A percentile compares a stretch with the other conserved stretches of the same genome.
phyloP scores from a whole-genome alignment of 2,888 invertebrate genomes.

The Dione vanillae region DNA sequence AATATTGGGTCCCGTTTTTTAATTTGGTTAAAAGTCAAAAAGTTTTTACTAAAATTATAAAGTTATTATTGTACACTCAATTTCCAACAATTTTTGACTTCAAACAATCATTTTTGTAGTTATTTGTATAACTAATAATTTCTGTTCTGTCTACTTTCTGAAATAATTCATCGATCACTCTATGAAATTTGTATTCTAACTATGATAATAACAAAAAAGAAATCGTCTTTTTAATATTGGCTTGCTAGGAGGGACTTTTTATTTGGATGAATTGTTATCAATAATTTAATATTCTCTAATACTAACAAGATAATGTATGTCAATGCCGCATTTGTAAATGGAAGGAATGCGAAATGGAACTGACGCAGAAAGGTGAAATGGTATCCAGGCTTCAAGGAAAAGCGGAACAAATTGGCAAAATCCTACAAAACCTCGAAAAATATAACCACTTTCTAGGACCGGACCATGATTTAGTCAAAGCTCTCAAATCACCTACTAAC shows the following conservation, averaged over 20 bases:
- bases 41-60: too few species aligned
- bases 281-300: slow-evolving; percentile 35
- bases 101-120: too few species aligned
- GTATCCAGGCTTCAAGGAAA: slow-evolving; percentile 97
- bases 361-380: slow-evolving; percentile 98
- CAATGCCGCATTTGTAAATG: slow-evolving; percentile 75
- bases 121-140: too few species aligned
- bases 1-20: slow-evolving; percentile 10
- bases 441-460: slow-evolving; percentile 89
- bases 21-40: too few species aligned
- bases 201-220: too few species aligned
- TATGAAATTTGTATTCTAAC: too few species aligned
- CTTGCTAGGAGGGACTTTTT: slow-evolving; percentile 10
- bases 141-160: too few species aligned
- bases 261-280: slow-evolving; percentile 1
- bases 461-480: slow-evolving; percentile 82
- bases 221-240: neutral
- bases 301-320: slow-evolving; percentile 79
- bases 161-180: too few species aligned
- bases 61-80: too few species aligned
- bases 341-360: slow-evolving; percentile 97
- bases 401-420: slow-evolving; percentile 97
- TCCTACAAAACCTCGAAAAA: slow-evolving; percentile 95
- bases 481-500: slow-evolving; percentile 78
- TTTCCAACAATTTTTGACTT: too few species aligned